Conservation (phyloP, 2,113 vertebrate species). For the Bambusicola thoracicus region DNA sequence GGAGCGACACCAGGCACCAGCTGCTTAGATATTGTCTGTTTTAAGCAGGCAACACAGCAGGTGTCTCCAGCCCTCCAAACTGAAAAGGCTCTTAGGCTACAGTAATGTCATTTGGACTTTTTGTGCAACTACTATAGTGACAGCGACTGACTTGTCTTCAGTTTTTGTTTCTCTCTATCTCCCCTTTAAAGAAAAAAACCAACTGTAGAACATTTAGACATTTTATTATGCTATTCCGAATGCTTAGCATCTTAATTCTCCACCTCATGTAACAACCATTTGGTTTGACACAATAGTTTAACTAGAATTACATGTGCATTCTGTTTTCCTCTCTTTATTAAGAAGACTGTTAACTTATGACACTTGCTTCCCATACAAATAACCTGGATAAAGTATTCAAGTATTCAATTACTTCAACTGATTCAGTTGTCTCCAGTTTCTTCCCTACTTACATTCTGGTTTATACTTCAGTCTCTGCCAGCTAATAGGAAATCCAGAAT, state of each 20-base stretch:
- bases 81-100: conserved; percentile 35
- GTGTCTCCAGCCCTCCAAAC: neutral
- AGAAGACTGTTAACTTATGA: neutral
- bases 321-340: neutral
- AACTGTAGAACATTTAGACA: neutral
- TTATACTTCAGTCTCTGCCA: neutral
- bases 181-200: neutral
- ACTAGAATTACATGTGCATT: neutral
- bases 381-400: neutral
- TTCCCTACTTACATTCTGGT: neutral
- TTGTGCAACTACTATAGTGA: neutral
- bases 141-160: neutral
- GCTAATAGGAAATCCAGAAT: neutral
- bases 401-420: neutral
- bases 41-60: conserved; percentile 25
- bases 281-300: neutral
- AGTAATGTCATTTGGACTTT: neutral
- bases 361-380: neutral
- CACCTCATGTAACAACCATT: neutral
- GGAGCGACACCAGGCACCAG: conserved; percentile 12
- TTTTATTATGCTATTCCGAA: neutral
- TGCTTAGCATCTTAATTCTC: neutral
- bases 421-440: neutral
- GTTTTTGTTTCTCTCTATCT: neutral
- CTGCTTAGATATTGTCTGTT: conserved; percentile 21